A percentile compares a stretch with the other conserved stretches of the same genome.
phyloP scores from a whole-genome alignment of 1,140 invertebrate genomes.

The Harpegnathos saltator region DNA sequence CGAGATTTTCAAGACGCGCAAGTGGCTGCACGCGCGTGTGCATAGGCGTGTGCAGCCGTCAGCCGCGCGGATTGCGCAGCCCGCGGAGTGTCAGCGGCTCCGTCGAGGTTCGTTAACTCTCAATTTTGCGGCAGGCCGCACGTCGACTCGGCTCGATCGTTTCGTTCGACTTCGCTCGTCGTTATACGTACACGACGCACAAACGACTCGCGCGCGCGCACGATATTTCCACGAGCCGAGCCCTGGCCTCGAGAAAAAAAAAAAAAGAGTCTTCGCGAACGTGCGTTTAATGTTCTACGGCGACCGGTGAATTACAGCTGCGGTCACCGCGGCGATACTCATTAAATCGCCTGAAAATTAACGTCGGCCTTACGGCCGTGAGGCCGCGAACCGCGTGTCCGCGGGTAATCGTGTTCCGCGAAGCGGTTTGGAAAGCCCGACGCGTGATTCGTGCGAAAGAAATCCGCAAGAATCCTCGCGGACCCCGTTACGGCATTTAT shows the following conservation, averaged over 20 bases:
- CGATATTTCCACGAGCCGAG: constrained; percentile 34
- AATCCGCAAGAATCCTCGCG: no score
- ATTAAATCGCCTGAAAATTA: constrained; percentile 39
- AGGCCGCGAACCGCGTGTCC: no score
- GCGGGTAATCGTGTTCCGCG: no score
- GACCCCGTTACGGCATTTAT: no score
- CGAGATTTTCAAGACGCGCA: neutral
- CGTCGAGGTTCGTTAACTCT: constrained; percentile 81
- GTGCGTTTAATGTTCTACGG: constrained; percentile 31
- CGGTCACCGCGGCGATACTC: constrained; percentile 41
- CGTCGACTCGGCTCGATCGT: constrained; percentile 68
- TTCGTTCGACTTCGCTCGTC: constrained; percentile 43
- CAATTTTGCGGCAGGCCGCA: constrained; percentile 78
- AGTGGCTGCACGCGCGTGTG: constrained; percentile 16
- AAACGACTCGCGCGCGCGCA: neutral
- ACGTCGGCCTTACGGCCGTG: neutral
- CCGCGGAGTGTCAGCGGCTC: constrained; percentile 72
- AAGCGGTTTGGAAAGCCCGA: no score
- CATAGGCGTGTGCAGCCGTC: constrained; percentile 51
- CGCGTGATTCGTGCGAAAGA: no score
- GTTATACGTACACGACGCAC: constrained; percentile 35
- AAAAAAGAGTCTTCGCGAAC: constrained; percentile 4
- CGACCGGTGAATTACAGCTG: constrained; percentile 39
- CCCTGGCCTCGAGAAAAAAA: constrained; percentile 2
- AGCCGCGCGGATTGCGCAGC: constrained; percentile 66